phyloP scores from a whole-genome alignment of 2,888 invertebrate genomes.

The Plebejus melissa region DNA sequence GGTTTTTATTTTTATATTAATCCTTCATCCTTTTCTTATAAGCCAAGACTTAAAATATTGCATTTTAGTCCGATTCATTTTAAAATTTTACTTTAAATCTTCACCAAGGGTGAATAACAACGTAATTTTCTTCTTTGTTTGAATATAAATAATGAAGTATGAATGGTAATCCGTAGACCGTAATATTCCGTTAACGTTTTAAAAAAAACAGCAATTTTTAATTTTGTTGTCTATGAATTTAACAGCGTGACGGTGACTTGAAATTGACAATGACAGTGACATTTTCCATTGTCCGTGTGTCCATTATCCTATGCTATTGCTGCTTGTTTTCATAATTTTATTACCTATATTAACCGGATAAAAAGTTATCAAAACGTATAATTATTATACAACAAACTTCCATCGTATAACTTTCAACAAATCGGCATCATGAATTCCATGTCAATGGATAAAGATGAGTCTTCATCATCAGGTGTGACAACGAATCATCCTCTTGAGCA shows the following conservation, averaged over 20 bases:
- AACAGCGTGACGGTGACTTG: background rate
- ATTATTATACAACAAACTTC: background rate
- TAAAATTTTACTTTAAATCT: background rate
- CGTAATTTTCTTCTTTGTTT: background rate
- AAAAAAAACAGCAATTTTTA: too few relatives aligned
- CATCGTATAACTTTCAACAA: background rate
- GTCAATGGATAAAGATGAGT: slow-evolving; percentile 72
- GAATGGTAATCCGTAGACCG: too few relatives aligned
- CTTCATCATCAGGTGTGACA: slow-evolving; percentile 48
- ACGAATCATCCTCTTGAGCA: slow-evolving; percentile 38
- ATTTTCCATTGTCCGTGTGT: background rate
- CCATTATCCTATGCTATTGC: background rate
- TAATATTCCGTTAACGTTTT: too few relatives aligned
- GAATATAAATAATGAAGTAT: too few relatives aligned
- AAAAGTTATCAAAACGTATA: background rate
- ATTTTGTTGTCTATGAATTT: background rate
- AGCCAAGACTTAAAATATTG: background rate
- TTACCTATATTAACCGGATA: background rate
- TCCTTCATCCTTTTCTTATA: slow-evolving; percentile 21
- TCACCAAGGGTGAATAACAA: background rate
- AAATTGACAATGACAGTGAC: slow-evolving; percentile 3
- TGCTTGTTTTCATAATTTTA: background rate
- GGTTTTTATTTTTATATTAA: slow-evolving; percentile 40
- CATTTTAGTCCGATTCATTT: too few relatives aligned
- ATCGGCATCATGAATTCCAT: slow-evolving; percentile 61